Base-by-base conservation (phyloP, 2,797 vertebrate genomes). In the Echiichthys vipera region DNA sequence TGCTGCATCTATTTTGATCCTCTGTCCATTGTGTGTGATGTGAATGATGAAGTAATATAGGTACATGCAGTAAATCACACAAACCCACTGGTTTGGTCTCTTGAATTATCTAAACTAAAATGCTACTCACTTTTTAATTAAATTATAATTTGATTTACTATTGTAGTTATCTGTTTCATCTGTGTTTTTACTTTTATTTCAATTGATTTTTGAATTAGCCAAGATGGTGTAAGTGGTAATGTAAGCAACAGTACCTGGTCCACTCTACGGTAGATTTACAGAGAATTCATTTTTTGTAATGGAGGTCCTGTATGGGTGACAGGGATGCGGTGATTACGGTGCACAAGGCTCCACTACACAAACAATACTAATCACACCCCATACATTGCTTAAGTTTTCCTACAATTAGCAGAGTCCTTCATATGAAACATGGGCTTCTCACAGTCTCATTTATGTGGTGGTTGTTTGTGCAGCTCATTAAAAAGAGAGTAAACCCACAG, bases 401-500 rank as follows among this genome's bases (percentile, higher is more conserved):
- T 77, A n/a, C 65, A 78, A 80, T 86, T 89, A 86, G 70, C 40
- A 36, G 29, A 57, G 67, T 82, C 69, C 74, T 84, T 83, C 64
- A 84, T 83, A 67, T 72, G 65, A 83, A 84, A 73, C 54, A 51
- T 42, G 58, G 65, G 61, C 68, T 81, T 39, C 65, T 84, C 72
- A 47, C 64, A 83, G 68, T 39, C 71, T 77, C 72, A 62, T 78
- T 79, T 78, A 57, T 50, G 71, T 20, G 49, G 32, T 36, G 59
- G 62, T 73, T 87, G 77, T 87, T 89, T 82, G 73, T 70, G 71
- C 17, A 66, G 71, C 84, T 89, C 88, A 87, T 89, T 90, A 89
- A 89, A 82, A 87, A 72, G 74, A 47, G 81, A 79, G 67, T 50
- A 74, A 81, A 86, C 15, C 45, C 80, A 58, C 79, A 47, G 64